Conservation (phyloP, 2,797 vertebrate species). For the Syngnathus rostellatus region DNA sequence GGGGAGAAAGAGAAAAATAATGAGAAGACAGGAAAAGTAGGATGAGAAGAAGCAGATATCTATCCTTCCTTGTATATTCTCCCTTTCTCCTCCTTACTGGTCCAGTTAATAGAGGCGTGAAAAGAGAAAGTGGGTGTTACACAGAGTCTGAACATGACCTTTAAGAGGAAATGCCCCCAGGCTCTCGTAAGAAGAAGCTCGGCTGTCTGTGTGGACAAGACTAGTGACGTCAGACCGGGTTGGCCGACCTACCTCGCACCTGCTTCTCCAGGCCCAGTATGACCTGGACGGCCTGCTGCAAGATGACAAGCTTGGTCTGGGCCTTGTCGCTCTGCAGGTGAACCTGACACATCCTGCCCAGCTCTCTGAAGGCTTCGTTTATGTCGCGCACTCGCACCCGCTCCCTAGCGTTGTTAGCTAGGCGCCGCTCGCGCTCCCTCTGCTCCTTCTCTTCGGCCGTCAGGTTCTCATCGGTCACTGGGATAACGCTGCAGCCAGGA, state of each 20-base stretch:
- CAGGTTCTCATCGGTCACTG: conserved; percentile 83
- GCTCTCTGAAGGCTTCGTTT: conserved; percentile 98
- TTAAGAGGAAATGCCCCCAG: conserved; percentile 17
- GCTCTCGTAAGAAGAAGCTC: conserved; percentile 20
- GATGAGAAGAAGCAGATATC: conserved; percentile 35
- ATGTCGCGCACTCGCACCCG: conserved; percentile 97
- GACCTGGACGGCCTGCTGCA: conserved; percentile 98
- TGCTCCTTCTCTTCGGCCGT: conserved; percentile 96
- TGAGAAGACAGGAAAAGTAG: conserved; percentile 3
- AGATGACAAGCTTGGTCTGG: conserved; percentile 98
- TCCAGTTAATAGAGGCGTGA: conserved; percentile 22
- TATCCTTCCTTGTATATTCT: conserved; percentile 42
- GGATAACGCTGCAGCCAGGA: conserved; percentile 57
- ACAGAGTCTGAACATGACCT: conserved; percentile 20
- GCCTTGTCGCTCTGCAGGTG: conserved; percentile 99
- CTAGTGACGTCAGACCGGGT: conserved; percentile 6
- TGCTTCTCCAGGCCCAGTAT: conserved; percentile 98
- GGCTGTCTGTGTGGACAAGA: conserved; percentile 10
- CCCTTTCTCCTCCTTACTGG: conserved; percentile 24
- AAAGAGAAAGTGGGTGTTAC: conserved; percentile 24
- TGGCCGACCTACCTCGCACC: conserved; percentile 96
- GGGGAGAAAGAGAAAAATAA: conserved; percentile 27
- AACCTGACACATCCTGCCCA: conserved; percentile 98
- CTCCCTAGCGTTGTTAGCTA: conserved; percentile 96
- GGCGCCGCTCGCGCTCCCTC: conserved; percentile 92